phyloP scores from a whole-genome alignment of 92 coral and sea anemone species.

The Siderastrea siderea region DNA sequence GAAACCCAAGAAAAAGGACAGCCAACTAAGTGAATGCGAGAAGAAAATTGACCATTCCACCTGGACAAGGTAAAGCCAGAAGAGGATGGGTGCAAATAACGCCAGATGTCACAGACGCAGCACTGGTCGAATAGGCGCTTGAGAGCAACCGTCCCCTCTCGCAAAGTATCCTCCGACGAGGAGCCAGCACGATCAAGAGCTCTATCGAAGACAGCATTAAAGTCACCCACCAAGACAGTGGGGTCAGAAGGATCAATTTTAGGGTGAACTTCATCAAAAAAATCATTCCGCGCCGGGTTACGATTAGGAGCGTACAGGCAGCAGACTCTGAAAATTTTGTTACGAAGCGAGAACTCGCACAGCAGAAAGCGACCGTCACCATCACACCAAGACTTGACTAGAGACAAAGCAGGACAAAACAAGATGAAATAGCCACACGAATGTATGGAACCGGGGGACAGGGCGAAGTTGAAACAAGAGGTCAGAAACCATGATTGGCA shows the following conservation, averaged over 20 bases:
- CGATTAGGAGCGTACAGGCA: constrained; percentile 53
- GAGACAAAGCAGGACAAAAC: constrained; percentile 2
- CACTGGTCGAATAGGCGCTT: background rate
- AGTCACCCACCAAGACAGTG: constrained; percentile 19
- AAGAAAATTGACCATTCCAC: constrained; percentile 34
- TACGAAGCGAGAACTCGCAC: constrained; percentile 1
- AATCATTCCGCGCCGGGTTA: constrained; percentile 31
- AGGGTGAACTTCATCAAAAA: background rate
- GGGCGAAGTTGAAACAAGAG: background rate
- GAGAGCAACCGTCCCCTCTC: background rate
- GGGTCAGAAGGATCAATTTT: background rate
- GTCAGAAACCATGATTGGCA: background rate
- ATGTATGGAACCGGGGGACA: constrained; percentile 30
- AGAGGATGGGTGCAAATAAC: constrained; percentile 13
- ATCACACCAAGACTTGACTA: background rate
- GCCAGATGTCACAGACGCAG: constrained; percentile 31
- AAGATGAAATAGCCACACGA: constrained; percentile 42
- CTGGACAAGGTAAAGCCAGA: constrained; percentile 38
- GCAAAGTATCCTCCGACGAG: background rate
- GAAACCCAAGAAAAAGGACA: constrained; percentile 15
- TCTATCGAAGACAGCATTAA: constrained; percentile 30
- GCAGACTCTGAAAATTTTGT: background rate
- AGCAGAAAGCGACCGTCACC: constrained; percentile 28
- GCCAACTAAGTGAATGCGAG: constrained; percentile 62
- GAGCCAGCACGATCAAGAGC: constrained; percentile 17